These are phyloP conservation scores for Drosophila lutescens DNA, from an alignment of 2,888 invertebrate genomes.

Conservation along the genomic window DNA sequence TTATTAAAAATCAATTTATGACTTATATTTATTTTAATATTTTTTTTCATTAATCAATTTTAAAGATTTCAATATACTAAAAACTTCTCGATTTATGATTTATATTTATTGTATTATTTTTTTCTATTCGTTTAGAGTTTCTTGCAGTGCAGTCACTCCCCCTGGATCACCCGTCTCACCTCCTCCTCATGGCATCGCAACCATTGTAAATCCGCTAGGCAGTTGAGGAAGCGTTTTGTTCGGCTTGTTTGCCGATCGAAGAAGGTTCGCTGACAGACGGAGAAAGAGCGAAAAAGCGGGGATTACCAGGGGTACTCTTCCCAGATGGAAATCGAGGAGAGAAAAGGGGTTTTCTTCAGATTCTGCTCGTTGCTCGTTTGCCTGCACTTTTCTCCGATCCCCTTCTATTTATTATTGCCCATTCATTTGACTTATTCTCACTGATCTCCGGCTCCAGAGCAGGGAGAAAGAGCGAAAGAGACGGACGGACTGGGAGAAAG, in stretches of 20 bases:
- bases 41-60: no score
- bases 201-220: slow-evolving; percentile 76
- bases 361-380: slow-evolving; percentile 43
- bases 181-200: slow-evolving; percentile 43
- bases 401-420: slow-evolving; percentile 76
- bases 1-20: no score
- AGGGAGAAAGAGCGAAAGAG: slow-evolving; percentile 3
- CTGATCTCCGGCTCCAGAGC: slow-evolving; percentile 29
- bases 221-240: slow-evolving; percentile 79
- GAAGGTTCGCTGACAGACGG: slow-evolving; percentile 61
- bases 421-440: slow-evolving; percentile 77
- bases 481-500: slow-evolving; percentile 13
- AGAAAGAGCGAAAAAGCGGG: slow-evolving; percentile 1
- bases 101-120: not conserved
- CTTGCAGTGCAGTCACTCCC: slow-evolving; percentile 13
- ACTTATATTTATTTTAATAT: no score
- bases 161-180: slow-evolving; percentile 5
- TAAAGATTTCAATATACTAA: no score
- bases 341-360: slow-evolving; percentile 13
- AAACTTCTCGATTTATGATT: no score
- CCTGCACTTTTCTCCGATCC: slow-evolving; percentile 41
- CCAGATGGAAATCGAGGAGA: not conserved
- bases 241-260: slow-evolving; percentile 74
- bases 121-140: not conserved
- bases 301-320: not conserved